These are phyloP conservation scores for Apodemia duryi DNA, from an alignment of 2,888 invertebrate genomes.

Conservation along the genomic window DNA sequence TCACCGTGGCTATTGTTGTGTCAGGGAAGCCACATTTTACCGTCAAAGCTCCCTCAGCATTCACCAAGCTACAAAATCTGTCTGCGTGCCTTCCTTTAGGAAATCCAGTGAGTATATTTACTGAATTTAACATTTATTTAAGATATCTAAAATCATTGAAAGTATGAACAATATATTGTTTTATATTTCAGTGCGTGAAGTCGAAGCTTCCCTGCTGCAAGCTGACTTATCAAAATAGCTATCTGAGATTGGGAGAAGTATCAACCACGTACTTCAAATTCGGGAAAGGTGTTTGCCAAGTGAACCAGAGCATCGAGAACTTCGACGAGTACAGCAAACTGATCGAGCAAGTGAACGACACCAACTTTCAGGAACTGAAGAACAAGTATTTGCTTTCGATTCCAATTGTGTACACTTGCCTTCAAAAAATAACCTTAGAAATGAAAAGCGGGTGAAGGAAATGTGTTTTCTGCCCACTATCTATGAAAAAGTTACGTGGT, in stretches of 20 bases:
- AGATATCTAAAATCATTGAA: background rate
- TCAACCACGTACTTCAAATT: background rate
- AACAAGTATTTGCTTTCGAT: background rate
- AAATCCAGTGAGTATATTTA: background rate
- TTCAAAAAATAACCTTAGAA: conserved; percentile 6
- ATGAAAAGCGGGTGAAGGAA: conserved; percentile 2
- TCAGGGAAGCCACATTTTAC: background rate
- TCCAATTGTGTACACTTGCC: conserved; percentile 8
- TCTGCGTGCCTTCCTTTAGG: background rate
- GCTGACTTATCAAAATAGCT: conserved; percentile 6
- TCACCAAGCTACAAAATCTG: background rate
- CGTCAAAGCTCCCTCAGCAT: background rate
- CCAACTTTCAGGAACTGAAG: conserved; percentile 11
- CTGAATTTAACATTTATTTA: background rate
- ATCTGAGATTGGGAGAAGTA: background rate
- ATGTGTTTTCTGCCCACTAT: background rate
- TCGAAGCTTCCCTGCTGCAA: background rate
- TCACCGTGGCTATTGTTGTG: background rate
- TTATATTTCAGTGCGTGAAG: conserved; percentile 3
- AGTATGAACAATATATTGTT: background rate
- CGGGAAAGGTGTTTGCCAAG: conserved; percentile 9
- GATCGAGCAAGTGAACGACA: conserved; percentile 1
- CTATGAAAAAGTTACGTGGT: background rate
- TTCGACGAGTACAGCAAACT: conserved; percentile 8
- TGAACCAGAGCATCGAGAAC: conserved; percentile 9